Evolutionary conservation across 2,113 vertebrate species (phyloP), one percentile per base, ranked within the genome.

Genomic region (Bos indicus): DNA sequence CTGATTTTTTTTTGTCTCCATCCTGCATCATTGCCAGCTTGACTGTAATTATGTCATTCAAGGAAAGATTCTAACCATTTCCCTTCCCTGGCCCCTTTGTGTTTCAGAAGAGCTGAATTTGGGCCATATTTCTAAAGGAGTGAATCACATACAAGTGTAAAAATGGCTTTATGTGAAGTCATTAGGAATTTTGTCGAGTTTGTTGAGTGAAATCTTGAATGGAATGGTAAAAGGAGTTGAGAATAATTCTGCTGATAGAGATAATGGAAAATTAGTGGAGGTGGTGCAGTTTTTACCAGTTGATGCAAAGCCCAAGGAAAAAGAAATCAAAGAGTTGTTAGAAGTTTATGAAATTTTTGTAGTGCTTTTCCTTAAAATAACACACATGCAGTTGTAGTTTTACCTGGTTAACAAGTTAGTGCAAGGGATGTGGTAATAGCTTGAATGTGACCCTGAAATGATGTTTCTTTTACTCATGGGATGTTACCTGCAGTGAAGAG

Each of bases 21-120:
- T 96, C 90, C 48, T 81, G 85, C 88, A 94, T 96, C 71, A 23
- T 96, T 97, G 81, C 96, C 89, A 97, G 48, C 30, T 97, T 97
- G 92, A 77, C n/a, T 97, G 19, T 97, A 95, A 92, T 94, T 98
- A 64, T 97, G 59, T 82, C 25, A 30, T 90, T 96, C 84, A 96
- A 91, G 77, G 56, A 94, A 97, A 90, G 46, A 93, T 30, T 81
- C 80, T 86, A 94, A 90, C 93, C 86, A 62, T 93, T 94, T 98
- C 51, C 86, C n/a, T 71, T 97, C 77, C 57, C 64, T n/a, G 57
- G 90, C 52, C 59, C n/a, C 46, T 94, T 87, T 97, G 91, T 82
- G 7, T 91, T 90, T 87, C 78, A 90, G 88, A 97, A 90, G 88
- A 94, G 82, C 36, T 12, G 81, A 95, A 97, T 81, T 77, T 52